These are phyloP conservation scores for Bimastos eiseni DNA, from an alignment of 2,888 invertebrate species.

Conservation along the genomic window DNA sequence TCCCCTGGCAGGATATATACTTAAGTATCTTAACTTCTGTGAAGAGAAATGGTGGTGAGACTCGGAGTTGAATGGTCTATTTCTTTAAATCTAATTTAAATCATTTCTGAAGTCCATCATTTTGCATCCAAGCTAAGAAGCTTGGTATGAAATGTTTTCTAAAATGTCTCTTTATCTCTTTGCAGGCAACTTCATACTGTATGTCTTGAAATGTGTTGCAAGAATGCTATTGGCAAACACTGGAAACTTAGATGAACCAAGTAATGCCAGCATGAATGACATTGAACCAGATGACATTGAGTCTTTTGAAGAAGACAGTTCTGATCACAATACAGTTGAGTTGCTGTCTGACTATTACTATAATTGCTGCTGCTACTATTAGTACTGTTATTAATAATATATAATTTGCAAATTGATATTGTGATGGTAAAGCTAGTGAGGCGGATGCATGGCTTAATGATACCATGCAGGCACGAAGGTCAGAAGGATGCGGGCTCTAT, in stretches of 20 bases:
- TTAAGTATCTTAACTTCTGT: not conserved
- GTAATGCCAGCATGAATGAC: not conserved
- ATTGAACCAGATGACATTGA: not conserved
- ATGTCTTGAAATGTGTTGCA: not conserved
- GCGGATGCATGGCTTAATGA: no score
- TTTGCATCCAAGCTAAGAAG: not conserved
- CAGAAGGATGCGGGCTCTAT: no score
- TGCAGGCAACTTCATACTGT: slow-evolving; percentile 14
- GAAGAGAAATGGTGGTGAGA: not conserved
- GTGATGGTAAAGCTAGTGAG: no score
- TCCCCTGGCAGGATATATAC: no score
- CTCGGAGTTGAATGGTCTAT: not conserved
- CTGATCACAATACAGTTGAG: not conserved
- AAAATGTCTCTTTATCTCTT: not conserved
- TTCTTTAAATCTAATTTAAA: not conserved
- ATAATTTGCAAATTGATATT: no score
- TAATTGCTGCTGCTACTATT: not conserved
- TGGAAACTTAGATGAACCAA: slow-evolving; percentile 14
- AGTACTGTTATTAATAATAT: no score
- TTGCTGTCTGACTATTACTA: not conserved
- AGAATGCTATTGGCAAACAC: not conserved
- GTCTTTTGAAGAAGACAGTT: not conserved
- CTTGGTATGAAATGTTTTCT: not conserved
- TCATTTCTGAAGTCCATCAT: not conserved
- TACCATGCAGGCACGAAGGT: no score